Evolutionary conservation across 2,797 vertebrate species (phyloP), one percentile per base, ranked within the genome.

Genomic region (Tadarida brasiliensis): DNA sequence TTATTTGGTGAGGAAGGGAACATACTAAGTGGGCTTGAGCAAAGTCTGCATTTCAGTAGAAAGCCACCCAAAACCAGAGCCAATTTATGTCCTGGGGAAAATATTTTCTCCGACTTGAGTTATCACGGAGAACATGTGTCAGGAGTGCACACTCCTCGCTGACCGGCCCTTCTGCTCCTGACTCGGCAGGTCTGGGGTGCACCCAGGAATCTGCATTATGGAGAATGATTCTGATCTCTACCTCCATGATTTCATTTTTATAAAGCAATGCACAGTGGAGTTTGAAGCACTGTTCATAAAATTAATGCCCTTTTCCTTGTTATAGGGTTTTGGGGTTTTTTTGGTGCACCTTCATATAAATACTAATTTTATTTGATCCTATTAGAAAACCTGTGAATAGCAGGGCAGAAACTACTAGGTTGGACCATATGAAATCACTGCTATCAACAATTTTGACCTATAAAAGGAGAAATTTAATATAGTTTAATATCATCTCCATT

Each of bases 281-380:
- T 57, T 71, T 49, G 16, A 35, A 93, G 39, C 22, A 12, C 11
- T 56, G n/a, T 73, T 83, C 59, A 88, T 59, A 57, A 89, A 95
- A 12, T 70, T 82, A 77, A 87, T 82, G 26, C 8, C 82, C 68
- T 80, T 68, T 85, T 78, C 54, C 71, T 39, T 47, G 35, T 56
- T 65, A 39, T 2, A 39, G 33, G 76, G 4, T 35, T n/a, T n/a
- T n/a, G n/a, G n/a, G n/a, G n/a, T 78, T 54, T 16, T 68, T 68
- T 95, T 86, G 67, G 12, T 86, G 47, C 6, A 44, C 33, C 4
- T 96, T 95, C 30, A 35, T 35, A 5, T 57, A 74, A 91, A 81
- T 87, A 30, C 61, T 67, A 44, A 91, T 81, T 80, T 77, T 86
- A 71, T 80, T 88, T 59, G 54, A 35, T 80, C 17, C 51, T 44